A percentile compares a stretch with the other conserved stretches of the same genome.
These are phyloP conservation scores for Oncopeltus fasciatus DNA, from an alignment of 1,140 invertebrate species.

Conservation along the genomic window DNA sequence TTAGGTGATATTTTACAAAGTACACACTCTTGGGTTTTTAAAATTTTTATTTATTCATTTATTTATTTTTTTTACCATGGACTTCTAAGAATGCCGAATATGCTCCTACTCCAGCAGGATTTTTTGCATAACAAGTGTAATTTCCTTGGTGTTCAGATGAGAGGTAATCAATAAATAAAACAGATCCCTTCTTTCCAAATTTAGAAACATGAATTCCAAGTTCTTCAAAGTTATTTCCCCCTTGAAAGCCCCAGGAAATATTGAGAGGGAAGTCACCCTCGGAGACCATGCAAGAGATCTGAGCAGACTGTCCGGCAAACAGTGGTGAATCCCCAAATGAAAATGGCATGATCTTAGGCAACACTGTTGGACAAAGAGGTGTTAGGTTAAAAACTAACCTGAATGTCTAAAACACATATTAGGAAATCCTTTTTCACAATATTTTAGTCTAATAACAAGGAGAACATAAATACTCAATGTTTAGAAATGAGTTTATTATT, in stretches of 20 bases:
- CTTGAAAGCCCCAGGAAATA: slow-evolving; percentile 27
- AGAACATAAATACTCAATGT: neutral
- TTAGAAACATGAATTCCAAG: slow-evolving; percentile 31
- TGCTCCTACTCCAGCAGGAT: slow-evolving; percentile 40
- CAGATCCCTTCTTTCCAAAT: slow-evolving; percentile 47
- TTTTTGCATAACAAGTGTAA: slow-evolving; percentile 50
- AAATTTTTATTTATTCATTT: too few species aligned
- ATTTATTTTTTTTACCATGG: slow-evolving; percentile 23
- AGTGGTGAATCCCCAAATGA: slow-evolving; percentile 35
- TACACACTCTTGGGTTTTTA: neutral
- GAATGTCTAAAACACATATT: neutral
- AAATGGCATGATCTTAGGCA: slow-evolving; percentile 45
- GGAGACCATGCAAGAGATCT: slow-evolving; percentile 26
- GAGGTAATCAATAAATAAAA: slow-evolving; percentile 48
- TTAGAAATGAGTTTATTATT: neutral
- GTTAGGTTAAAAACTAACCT: neutral
- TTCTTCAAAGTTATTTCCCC: slow-evolving; percentile 15
- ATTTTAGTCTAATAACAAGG: neutral
- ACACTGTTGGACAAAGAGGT: slow-evolving; percentile 30
- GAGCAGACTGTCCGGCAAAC: slow-evolving; percentile 34
- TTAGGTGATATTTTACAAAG: neutral
- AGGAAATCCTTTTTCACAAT: too few species aligned
- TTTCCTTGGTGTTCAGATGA: slow-evolving; percentile 38
- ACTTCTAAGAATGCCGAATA: slow-evolving; percentile 21
- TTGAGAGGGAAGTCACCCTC: slow-evolving; percentile 30